phyloP scores from a whole-genome alignment of 2,888 invertebrate species.

The Globia sparganii region DNA sequence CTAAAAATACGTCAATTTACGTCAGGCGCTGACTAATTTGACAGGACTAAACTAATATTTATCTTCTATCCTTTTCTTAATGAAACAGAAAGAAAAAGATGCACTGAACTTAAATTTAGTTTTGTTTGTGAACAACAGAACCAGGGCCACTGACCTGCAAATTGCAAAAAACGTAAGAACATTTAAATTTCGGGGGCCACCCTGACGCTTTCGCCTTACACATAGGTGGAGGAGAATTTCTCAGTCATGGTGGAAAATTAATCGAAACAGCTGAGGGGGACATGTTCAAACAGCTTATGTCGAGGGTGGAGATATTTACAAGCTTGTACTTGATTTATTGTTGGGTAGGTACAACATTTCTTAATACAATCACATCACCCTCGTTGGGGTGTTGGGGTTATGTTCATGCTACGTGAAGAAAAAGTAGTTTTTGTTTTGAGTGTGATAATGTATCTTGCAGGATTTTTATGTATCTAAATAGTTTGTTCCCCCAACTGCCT shows the following conservation, averaged over 20 bases:
- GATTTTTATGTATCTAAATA: not conserved
- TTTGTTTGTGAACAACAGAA: no score
- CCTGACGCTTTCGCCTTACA: not conserved
- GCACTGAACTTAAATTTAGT: no score
- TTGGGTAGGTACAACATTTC: conserved; percentile 29
- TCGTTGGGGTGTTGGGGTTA: conserved; percentile 3
- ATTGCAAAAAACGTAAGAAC: not conserved
- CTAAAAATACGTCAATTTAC: no score
- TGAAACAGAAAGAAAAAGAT: no score
- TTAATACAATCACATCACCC: conserved; percentile 14
- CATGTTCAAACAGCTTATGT: conserved; percentile 33
- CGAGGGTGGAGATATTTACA: conserved; percentile 25
- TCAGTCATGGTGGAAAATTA: conserved; percentile 43
- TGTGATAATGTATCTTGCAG: not conserved
- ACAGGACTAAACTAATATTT: no score
- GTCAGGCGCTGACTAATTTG: no score
- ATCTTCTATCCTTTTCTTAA: no score
- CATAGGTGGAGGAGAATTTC: conserved; percentile 20
- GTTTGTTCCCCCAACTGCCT: not conserved
- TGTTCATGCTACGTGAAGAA: not conserved
- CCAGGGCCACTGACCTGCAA: no score
- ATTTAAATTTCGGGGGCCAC: not conserved
- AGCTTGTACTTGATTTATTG: conserved; percentile 32
- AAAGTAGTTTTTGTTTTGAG: not conserved
- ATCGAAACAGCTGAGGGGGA: conserved; percentile 24